Evolutionary conservation across 2,797 vertebrate genomes (phyloP).

Genomic region (Xenopus petersii): DNA sequence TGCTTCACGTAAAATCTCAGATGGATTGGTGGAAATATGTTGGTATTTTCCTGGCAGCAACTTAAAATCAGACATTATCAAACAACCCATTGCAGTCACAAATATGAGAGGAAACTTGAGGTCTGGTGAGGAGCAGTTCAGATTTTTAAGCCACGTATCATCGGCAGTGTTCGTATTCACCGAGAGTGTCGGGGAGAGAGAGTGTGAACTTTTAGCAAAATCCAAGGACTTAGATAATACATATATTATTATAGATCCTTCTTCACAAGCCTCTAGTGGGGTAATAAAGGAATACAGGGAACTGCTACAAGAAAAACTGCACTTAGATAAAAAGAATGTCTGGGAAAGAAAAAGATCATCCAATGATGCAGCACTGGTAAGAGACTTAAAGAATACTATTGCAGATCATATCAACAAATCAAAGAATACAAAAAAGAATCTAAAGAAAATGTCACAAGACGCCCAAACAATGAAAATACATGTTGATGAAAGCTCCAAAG

Average conservation of each 20-base stretch:
- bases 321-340: slow-evolving; percentile 51
- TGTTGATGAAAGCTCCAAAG: slow-evolving; percentile 69
- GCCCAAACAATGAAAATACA: slow-evolving; percentile 61
- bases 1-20: no score
- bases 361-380: slow-evolving; percentile 43
- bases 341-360: slow-evolving; percentile 56
- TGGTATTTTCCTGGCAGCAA: no score
- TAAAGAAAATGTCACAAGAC: slow-evolving; percentile 62
- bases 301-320: slow-evolving; percentile 40
- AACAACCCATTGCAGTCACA: slow-evolving; percentile 67
- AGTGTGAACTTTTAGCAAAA: slow-evolving; percentile 53
- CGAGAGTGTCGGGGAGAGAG: slow-evolving; percentile 64
- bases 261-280: slow-evolving; percentile 41
- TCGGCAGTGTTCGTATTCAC: slow-evolving; percentile 75
- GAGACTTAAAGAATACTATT: slow-evolving; percentile 39
- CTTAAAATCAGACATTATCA: slow-evolving; percentile 56
- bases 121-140: slow-evolving; percentile 62
- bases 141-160: slow-evolving; percentile 68
- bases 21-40: no score
- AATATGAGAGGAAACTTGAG: slow-evolving; percentile 74
- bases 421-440: slow-evolving; percentile 51
- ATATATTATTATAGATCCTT: slow-evolving; percentile 56
- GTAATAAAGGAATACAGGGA: slow-evolving; percentile 51
- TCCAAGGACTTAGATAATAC: slow-evolving; percentile 16
- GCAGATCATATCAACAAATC: slow-evolving; percentile 47